Evolutionary conservation across 2,888 invertebrate species (phyloP).

Genomic region (Entomobrya multifasciata): DNA sequence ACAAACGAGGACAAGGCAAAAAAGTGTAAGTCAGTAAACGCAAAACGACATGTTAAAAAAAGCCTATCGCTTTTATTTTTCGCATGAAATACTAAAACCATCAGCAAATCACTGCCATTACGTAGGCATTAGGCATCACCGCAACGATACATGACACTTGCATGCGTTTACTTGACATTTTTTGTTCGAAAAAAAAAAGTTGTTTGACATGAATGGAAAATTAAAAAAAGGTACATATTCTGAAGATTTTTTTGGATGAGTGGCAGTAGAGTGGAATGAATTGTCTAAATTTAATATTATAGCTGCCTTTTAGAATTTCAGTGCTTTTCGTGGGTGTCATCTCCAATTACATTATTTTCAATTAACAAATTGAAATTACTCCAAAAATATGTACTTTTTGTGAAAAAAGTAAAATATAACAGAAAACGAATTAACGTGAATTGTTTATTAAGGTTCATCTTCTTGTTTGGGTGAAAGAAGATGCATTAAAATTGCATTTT

Average conservation of each 20-base stretch:
- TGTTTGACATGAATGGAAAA: constrained; percentile 22
- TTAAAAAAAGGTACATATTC: too few species aligned
- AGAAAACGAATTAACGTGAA: neutral
- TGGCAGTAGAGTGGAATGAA: too few species aligned
- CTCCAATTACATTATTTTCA: constrained; percentile 50
- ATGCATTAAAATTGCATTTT: too few species aligned
- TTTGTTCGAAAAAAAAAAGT: neutral
- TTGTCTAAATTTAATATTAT: too few species aligned
- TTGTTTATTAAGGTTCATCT: too few species aligned
- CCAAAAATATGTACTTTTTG: neutral
- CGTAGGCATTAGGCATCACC: too few species aligned
- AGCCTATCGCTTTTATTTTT: neutral
- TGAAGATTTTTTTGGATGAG: too few species aligned
- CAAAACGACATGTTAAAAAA: constrained; percentile 4
- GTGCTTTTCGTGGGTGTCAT: constrained; percentile 52
- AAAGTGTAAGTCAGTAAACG: constrained; percentile 36
- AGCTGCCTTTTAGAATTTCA: too few species aligned
- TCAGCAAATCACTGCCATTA: too few species aligned
- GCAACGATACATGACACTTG: too few species aligned
- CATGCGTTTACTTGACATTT: neutral
- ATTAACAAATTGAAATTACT: neutral
- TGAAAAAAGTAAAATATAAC: neutral
- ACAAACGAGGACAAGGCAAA: constrained; percentile 51
- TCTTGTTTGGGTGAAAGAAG: too few species aligned
- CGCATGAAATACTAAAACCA: constrained; percentile 12